These are phyloP conservation scores for Vulpes lagopus DNA, from an alignment of 2,113 vertebrate species.

Conservation along the genomic window DNA sequence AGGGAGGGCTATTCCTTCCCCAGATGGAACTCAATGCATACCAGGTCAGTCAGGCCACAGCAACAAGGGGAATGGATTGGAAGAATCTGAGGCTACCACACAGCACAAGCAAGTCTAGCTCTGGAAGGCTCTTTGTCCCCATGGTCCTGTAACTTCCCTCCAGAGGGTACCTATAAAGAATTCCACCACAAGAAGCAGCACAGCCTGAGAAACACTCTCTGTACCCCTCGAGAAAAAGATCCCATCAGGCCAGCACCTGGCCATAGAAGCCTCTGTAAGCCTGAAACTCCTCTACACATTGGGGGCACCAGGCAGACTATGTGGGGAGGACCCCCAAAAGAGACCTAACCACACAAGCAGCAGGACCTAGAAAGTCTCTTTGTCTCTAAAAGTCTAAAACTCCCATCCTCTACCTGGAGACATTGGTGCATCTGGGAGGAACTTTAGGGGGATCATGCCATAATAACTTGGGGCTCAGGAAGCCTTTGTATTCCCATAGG, in stretches of 20 bases:
- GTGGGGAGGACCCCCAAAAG: neutral
- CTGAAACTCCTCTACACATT: neutral
- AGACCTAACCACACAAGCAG: neutral
- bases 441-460: neutral
- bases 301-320: neutral
- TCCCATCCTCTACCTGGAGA: neutral
- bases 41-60: too few species aligned
- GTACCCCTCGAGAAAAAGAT: neutral
- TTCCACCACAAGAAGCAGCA: too few species aligned
- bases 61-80: neutral
- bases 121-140: neutral
- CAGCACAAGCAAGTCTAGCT: neutral
- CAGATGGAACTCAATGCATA: fast-evolving
- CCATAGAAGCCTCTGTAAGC: neutral
- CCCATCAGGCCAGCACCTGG: neutral
- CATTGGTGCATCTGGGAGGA: too few species aligned
- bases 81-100: neutral
- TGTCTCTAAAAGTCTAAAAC: neutral
- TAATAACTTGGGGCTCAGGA: neutral
- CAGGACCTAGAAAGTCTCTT: neutral
- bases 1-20: neutral
- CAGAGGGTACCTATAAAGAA: neutral
- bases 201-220: neutral
- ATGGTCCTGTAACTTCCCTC: neutral
- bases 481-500: neutral